Base-by-base conservation (phyloP, 1,140 invertebrate species). In the Zaprionus kolodkinae region DNA sequence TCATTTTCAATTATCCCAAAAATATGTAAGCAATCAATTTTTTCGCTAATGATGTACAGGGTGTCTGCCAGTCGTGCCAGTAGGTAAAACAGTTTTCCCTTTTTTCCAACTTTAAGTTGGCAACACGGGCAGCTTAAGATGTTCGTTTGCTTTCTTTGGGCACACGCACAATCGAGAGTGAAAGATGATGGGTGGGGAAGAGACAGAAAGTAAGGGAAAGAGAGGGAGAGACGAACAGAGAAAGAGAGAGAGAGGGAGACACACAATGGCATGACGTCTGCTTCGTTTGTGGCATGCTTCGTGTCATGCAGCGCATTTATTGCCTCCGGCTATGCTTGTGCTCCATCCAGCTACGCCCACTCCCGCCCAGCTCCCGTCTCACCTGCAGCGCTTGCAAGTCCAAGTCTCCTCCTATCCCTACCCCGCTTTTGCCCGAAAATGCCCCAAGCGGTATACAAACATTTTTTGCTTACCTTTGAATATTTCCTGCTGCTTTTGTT, bases 391-490 rank as follows among this genome's bases (percentile, higher is more conserved):
- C 38, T 30, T 17, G 38, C 52, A n/a, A 33, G 12, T 12, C 12
- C 10, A 15, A 15, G 15, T 45, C 40, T 15, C 45, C 1, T 0
- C 17, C 17, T 12, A 3, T 21, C 1, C 17, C 17, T 17, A 4
- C 17, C 45, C 4, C 17, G 21, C 21, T 7, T 10, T 17, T 17
- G 13, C 52, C 60, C 60, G 40, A 15, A 45, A 45, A 15, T 27
- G 56, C 59, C 60, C n/a, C 33, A 27, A 48, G 54, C 40, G 35
- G 60, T 59, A 61, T 54, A 57, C 17, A 75, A 64, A 64, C 66
- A 64, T 52, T 75, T 75, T 75, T 59, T 71, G 72, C 65, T 74
- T 74, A 69, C 50, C 50, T 50, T 55, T 62, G 72, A 57, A 63
- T 36, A 61, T 75, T 70, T 57, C 43, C 43, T 11, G 11, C 50